Conservation (phyloP, 2,797 vertebrate species). For the Apogon talboti region DNA sequence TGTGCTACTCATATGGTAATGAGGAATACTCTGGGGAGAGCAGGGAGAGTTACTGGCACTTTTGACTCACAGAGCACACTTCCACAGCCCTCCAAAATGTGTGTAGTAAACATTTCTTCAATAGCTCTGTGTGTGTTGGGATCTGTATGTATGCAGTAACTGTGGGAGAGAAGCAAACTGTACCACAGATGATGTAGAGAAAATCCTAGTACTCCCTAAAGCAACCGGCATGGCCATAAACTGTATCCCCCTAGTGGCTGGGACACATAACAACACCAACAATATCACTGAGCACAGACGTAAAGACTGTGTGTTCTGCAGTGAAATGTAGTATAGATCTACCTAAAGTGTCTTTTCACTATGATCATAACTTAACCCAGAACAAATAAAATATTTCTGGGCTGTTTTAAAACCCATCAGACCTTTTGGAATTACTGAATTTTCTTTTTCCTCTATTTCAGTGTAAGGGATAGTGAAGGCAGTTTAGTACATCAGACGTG, state of each 20-base stretch:
- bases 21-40: constrained; percentile 44
- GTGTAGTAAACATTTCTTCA: constrained; percentile 26
- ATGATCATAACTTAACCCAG: not conserved
- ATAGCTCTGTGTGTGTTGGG: constrained; percentile 1
- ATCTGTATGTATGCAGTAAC: not conserved
- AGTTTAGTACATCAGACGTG: not conserved
- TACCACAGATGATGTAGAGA: constrained; percentile 11
- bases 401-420: constrained; percentile 4
- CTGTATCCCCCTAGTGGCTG: constrained; percentile 77
- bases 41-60: constrained; percentile 33
- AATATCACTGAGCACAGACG: not conserved
- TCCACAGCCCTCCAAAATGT: constrained; percentile 34
- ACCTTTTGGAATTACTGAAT: not conserved
- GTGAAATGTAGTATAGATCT: constrained; percentile 1
- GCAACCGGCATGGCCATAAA: constrained; percentile 23
- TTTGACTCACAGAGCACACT: constrained; percentile 46
- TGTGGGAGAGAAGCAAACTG: constrained; percentile 12
- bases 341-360: not conserved
- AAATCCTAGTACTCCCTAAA: constrained; percentile 8
- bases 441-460: not conserved
- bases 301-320: not conserved
- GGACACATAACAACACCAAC: constrained; percentile 46
- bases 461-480: not conserved
- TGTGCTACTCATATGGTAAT: constrained; percentile 58
- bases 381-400: not conserved